phyloP scores from a whole-genome alignment of 1,140 invertebrate species.

The Drosophila orena region DNA sequence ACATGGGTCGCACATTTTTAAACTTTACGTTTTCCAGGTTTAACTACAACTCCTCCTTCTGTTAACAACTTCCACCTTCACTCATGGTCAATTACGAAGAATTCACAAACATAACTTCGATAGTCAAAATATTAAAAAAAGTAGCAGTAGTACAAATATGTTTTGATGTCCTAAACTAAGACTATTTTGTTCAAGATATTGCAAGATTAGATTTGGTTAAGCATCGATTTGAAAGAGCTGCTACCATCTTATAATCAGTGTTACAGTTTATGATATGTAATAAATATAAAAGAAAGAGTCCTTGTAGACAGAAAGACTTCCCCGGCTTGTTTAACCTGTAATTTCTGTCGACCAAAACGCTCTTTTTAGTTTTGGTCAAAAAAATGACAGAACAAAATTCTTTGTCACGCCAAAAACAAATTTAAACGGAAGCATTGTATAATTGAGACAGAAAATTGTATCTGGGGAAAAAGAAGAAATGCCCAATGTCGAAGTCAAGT shows the following conservation, averaged over 20 bases:
- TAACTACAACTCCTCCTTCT: background rate
- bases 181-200: background rate
- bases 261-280: no score
- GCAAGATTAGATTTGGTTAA: background rate
- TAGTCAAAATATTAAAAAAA: slow-evolving; percentile 8
- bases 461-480: slow-evolving; percentile 28
- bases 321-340: background rate
- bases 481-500: slow-evolving; percentile 18
- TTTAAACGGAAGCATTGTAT: slow-evolving; percentile 68
- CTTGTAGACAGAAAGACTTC: background rate
- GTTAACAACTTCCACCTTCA: background rate
- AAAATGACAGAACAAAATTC: slow-evolving; percentile 40
- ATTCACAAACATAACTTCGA: slow-evolving; percentile 12
- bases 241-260: background rate
- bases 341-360: background rate
- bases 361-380: slow-evolving; percentile 5
- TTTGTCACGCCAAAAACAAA: slow-evolving; percentile 45
- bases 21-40: slow-evolving; percentile 2
- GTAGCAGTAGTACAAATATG: background rate
- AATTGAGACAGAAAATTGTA: slow-evolving; percentile 28
- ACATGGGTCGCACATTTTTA: slow-evolving; percentile 16
- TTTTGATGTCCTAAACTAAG: slow-evolving; percentile 29
- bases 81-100: slow-evolving; percentile 9
- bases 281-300: no score
- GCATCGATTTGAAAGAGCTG: background rate